Base-by-base conservation (phyloP, 2,888 invertebrate genomes). In the Linnaemya vulpina region DNA sequence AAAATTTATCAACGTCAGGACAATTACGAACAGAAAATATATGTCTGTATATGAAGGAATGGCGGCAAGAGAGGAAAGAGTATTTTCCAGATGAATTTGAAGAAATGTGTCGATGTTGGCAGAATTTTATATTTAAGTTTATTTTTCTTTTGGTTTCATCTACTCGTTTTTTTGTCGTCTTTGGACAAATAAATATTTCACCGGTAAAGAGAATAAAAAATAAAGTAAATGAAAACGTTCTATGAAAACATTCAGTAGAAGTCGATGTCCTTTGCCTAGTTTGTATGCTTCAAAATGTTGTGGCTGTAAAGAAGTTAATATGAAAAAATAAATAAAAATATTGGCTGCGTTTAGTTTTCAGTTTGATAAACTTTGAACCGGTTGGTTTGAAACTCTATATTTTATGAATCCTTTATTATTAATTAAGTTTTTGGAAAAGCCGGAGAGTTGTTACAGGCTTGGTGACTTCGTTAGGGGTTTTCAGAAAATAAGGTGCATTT, bases 71-170 rank as follows among this genome's bases (percentile, higher is more conserved):
- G n/a, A 15, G 25, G 17, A 58, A 10, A 35, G 15, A 25, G 10
- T 53, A 70, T n/a, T 8, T 22, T 35, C 38, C 53, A 67, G 38
- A 15, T 30, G 35, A 65, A 43, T 17, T 40, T 60, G 10, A 60
- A 80, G 46, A 67, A 75, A 75, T 70, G 38, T 81, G 46, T 65
- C 43, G 53, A 71, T 62, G 62, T 35, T 70, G 63, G 38, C 62
- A 55, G 55, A 71, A 30, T 55, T 76, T 70, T 40, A 7, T 65
- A 38, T 75, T 82, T 49, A 71, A 71, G 30, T 35, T 70, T 55
- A 30, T 63, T 75, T 82, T 75, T 70, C 49, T 38, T 30, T 25
- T 53, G 51, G 7, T 49, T 43, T 46, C 30, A 65, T 10, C 67
- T 67, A 15, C n/a, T 30, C n/a, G 17, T 62, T 20, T 38, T 62